These are phyloP conservation scores for Echinops telfairi DNA, from an alignment of 2,113 vertebrate genomes.

Conservation along the genomic window DNA sequence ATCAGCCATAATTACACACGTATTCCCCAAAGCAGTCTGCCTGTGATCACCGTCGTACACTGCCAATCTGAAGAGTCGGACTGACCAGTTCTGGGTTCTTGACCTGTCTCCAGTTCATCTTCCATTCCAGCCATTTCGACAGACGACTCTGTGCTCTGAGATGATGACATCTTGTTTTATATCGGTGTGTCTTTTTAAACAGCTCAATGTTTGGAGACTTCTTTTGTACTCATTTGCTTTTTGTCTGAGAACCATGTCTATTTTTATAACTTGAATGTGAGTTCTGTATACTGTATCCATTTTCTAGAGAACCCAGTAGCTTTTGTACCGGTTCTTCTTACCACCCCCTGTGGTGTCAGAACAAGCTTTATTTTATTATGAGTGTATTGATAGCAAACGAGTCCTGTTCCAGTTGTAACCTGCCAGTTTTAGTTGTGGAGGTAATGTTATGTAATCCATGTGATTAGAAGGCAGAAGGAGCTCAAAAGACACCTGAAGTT, in stretches of 20 bases:
- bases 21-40: constrained; percentile 55
- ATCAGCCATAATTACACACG: neutral
- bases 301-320: constrained; percentile 83
- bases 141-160: constrained; percentile 68
- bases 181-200: constrained; percentile 84
- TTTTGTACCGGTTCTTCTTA: constrained; percentile 84
- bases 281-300: constrained; percentile 81
- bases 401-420: constrained; percentile 72
- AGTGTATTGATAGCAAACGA: constrained; percentile 66
- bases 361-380: constrained; percentile 81
- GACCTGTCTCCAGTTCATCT: constrained; percentile 64
- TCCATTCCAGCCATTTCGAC: constrained; percentile 66
- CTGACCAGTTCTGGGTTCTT: constrained; percentile 67
- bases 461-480: constrained; percentile 48
- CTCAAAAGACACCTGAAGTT: constrained; percentile 62
- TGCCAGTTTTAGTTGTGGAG: constrained; percentile 63
- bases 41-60: constrained; percentile 68
- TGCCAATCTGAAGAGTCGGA: constrained; percentile 74
- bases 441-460: constrained; percentile 53
- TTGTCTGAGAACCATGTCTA: constrained; percentile 87
- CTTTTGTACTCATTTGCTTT: constrained; percentile 87
- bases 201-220: constrained; percentile 85
- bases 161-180: constrained; percentile 83
- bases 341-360: constrained; percentile 70
- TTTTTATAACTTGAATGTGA: constrained; percentile 89